A percentile compares a stretch with the other conserved stretches of the same genome.
phyloP scores from a whole-genome alignment of 1,140 invertebrate genomes.

The Ceratosolen fusciceps region DNA sequence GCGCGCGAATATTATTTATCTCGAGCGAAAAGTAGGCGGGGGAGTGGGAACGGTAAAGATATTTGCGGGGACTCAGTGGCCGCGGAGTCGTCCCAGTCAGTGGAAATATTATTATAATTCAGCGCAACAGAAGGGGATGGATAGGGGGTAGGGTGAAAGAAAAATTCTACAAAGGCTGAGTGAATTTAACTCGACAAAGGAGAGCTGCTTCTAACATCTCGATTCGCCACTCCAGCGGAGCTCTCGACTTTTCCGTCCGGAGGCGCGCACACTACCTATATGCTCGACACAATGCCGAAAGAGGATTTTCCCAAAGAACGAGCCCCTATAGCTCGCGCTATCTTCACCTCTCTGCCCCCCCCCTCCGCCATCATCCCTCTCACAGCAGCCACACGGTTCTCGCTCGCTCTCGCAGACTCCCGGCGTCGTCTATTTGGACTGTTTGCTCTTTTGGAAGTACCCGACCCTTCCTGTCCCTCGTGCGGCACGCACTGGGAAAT shows the following conservation, averaged over 20 bases:
- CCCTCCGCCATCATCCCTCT: too few species aligned
- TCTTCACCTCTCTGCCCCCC: too few species aligned
- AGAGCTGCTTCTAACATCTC: conserved; percentile 1
- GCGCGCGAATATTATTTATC: too few species aligned
- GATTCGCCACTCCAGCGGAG: neutral
- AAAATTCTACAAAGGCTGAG: neutral
- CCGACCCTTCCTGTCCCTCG: neutral
- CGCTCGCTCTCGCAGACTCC: conserved; percentile 15
- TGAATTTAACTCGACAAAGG: conserved; percentile 2
- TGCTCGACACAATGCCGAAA: conserved; percentile 4
- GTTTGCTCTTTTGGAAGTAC: conserved; percentile 44
- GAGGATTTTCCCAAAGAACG: conserved; percentile 36
- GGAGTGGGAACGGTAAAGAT: too few species aligned
- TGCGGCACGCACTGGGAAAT: conserved; percentile 58
- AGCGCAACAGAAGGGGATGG: neutral
- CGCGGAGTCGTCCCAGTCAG: too few species aligned
- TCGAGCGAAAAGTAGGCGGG: too few species aligned
- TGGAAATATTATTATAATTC: neutral
- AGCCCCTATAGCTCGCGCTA: conserved; percentile 26
- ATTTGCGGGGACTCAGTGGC: too few species aligned
- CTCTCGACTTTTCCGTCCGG: conserved; percentile 40
- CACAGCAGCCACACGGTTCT: too few species aligned
- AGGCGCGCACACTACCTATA: neutral
- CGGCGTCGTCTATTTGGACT: conserved; percentile 36
- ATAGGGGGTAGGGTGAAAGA: neutral